Conservation (phyloP, 1,140 invertebrate genomes). For the Stegodyphus dumicola region DNA sequence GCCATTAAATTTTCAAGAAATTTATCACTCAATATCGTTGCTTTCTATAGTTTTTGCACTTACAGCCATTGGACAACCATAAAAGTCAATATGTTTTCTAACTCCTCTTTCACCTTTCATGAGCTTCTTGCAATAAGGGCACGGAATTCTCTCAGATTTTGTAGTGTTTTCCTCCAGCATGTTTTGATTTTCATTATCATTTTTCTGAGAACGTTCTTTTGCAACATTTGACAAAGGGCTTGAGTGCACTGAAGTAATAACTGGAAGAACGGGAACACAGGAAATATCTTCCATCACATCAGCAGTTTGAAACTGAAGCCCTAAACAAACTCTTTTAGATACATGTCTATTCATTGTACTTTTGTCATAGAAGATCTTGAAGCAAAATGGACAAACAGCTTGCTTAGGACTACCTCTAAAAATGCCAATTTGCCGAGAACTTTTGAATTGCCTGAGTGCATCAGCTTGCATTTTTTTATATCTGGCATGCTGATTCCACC, state of each 20-base stretch:
- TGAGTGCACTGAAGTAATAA: constrained; percentile 7
- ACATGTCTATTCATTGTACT: constrained; percentile 59
- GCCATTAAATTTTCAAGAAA: neutral
- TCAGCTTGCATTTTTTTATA: constrained; percentile 21
- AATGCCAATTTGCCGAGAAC: neutral
- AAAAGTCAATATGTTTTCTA: constrained; percentile 48
- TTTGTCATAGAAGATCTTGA: constrained; percentile 56
- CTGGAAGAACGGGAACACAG: neutral
- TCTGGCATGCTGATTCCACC: constrained; percentile 44
- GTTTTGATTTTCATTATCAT: neutral
- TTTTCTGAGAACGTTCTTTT: neutral
- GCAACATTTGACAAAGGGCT: neutral
- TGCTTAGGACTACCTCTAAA: constrained; percentile 46
- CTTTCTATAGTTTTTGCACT: neutral
- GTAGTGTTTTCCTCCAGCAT: neutral
- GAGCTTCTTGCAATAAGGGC: constrained; percentile 51
- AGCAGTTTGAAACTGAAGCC: constrained; percentile 32
- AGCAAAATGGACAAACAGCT: constrained; percentile 59
- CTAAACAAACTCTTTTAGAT: constrained; percentile 39
- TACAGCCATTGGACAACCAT: constrained; percentile 50
- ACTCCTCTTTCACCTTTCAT: constrained; percentile 53
- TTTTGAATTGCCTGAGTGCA: constrained; percentile 26
- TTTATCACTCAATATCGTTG: neutral
- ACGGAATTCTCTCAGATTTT: constrained; percentile 36
- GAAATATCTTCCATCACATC: neutral